These are phyloP conservation scores for Sarcophaga bullata DNA, from an alignment of 1,140 invertebrate species.

Conservation along the genomic window DNA sequence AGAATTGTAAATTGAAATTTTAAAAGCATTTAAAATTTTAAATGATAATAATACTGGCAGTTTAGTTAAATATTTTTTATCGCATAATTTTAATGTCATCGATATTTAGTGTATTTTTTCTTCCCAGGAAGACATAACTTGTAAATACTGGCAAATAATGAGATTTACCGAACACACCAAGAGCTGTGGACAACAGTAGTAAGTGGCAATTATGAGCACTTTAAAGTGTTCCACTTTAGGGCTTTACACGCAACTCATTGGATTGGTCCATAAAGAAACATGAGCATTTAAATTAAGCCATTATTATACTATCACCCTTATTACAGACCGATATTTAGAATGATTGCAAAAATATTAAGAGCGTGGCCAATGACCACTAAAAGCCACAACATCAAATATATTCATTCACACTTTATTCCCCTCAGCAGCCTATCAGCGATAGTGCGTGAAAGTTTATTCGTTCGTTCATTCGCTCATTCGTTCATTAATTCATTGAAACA, in stretches of 20 bases:
- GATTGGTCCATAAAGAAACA: background rate
- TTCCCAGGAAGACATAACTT: too few relatives aligned
- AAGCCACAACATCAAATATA: background rate
- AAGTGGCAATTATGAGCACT: background rate
- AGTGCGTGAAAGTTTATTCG: slow-evolving; percentile 17
- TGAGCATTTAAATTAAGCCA: slow-evolving; percentile 55
- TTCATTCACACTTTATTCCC: background rate
- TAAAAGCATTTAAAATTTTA: background rate
- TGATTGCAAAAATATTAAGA: slow-evolving; percentile 14
- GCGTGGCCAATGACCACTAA: slow-evolving; percentile 5
- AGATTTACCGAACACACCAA: background rate
- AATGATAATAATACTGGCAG: too few relatives aligned
- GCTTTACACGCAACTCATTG: slow-evolving; percentile 1
- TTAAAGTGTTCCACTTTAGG: background rate
- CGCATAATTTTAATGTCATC: too few relatives aligned
- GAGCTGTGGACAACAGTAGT: background rate
- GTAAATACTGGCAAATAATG: background rate
- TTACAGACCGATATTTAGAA: slow-evolving; percentile 46
- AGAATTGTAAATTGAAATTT: background rate
- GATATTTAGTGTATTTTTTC: too few relatives aligned
- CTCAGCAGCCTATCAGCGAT: background rate
- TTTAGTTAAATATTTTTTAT: too few relatives aligned
- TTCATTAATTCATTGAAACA: too few relatives aligned
- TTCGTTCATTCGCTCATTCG: too few relatives aligned
- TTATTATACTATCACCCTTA: slow-evolving; percentile 65